These are phyloP conservation scores for Dunckerocampus dactyliophorus DNA, from an alignment of 2,113 vertebrate species.

Conservation along the genomic window DNA sequence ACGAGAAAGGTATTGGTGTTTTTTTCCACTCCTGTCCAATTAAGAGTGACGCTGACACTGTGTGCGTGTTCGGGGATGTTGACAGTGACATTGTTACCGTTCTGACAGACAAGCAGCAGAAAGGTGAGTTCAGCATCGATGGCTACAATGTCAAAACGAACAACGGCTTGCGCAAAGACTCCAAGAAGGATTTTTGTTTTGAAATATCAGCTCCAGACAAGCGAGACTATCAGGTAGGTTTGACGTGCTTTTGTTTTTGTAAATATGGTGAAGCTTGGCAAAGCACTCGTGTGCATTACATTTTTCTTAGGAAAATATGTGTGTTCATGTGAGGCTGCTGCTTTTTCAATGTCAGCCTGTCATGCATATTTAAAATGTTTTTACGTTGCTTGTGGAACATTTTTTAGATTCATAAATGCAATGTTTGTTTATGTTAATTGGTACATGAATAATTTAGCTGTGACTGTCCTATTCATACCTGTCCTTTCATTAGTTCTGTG, in stretches of 20 bases:
- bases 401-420: slow-evolving; percentile 55
- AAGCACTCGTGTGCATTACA: slow-evolving; percentile 19
- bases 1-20: slow-evolving; percentile 84
- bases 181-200: slow-evolving; percentile 96
- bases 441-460: slow-evolving; percentile 43
- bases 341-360: slow-evolving; percentile 31
- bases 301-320: slow-evolving; percentile 37
- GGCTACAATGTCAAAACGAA: slow-evolving; percentile 90
- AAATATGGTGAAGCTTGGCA: slow-evolving; percentile 8
- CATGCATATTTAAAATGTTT: slow-evolving; percentile 38
- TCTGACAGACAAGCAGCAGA: slow-evolving; percentile 96
- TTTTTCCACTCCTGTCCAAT: background rate
- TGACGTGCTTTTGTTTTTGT: background rate
- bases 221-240: slow-evolving; percentile 88
- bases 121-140: slow-evolving; percentile 91
- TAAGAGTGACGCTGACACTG: background rate
- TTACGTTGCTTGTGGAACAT: slow-evolving; percentile 42
- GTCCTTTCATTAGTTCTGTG: slow-evolving; percentile 81
- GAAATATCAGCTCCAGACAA: slow-evolving; percentile 94
- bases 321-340: slow-evolving; percentile 45
- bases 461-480: slow-evolving; percentile 44
- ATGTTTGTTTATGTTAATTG: slow-evolving; percentile 63
- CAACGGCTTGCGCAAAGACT: slow-evolving; percentile 87
- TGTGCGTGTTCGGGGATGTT: background rate
- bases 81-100: background rate